phyloP scores from a whole-genome alignment of 2,888 invertebrate genomes.

The Caenorhabditis parvicauda region DNA sequence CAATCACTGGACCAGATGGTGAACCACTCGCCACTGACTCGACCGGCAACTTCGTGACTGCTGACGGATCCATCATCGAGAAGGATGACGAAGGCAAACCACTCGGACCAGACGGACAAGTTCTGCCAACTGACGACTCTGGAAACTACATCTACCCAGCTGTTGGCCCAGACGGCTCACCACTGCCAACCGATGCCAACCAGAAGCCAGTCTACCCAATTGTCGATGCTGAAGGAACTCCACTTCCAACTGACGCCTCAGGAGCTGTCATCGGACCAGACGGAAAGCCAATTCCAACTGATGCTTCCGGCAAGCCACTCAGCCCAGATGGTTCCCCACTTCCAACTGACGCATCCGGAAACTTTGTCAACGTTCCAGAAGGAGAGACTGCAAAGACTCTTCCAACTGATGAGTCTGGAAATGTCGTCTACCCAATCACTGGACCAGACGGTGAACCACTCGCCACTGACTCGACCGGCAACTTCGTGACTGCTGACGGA shows the following conservation, averaged over 20 bases:
- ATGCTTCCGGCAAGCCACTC: conserved; percentile 11
- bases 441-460: conserved; percentile 11
- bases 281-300: conserved; percentile 2
- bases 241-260: conserved; percentile 2
- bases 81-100: too few relatives aligned
- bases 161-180: conserved; percentile 16
- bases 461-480: conserved; percentile 21
- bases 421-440: conserved; percentile 23
- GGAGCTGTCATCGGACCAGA: conserved; percentile 7
- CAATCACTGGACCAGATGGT: too few relatives aligned
- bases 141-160: conserved; percentile 19
- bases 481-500: conserved; percentile 27
- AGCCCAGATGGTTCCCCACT: conserved; percentile 13
- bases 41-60: conserved; percentile 13
- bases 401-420: conserved; percentile 29
- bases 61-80: too few relatives aligned
- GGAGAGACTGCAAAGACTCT: conserved; percentile 13
- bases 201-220: too few relatives aligned
- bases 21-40: conserved; percentile 23
- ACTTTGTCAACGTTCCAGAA: conserved; percentile 14
- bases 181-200: conserved; percentile 15
- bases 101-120: not conserved
- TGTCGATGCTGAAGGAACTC: conserved; percentile 4
- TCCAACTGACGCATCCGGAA: conserved; percentile 30
- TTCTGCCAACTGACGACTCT: conserved; percentile 11